phyloP scores from a whole-genome alignment of 2,888 invertebrate genomes.

The Aporophyla lueneburgensis region DNA sequence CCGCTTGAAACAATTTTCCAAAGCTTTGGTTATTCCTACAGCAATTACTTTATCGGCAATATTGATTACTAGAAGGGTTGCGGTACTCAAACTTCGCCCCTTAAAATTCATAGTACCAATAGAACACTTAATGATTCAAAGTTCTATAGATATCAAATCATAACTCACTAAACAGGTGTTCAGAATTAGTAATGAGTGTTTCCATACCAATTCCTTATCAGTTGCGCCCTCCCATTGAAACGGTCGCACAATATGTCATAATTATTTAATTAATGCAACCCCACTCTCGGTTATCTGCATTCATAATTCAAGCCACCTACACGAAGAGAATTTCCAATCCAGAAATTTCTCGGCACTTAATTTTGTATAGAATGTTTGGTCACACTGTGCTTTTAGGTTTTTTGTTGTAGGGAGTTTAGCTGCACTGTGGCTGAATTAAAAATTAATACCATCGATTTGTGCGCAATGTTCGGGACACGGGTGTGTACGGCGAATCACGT shows the following conservation, averaged over 20 bases:
- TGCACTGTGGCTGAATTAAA: conserved; percentile 70
- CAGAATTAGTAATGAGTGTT: conserved; percentile 79
- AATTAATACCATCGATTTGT: conserved; percentile 73
- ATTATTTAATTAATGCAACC: conserved; percentile 90
- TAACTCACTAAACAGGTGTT: conserved; percentile 72
- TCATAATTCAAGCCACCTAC: conserved; percentile 83
- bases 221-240: conserved; percentile 84
- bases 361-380: conserved; percentile 27
- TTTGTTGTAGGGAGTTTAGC: background rate
- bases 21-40: background rate
- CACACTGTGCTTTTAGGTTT: conserved; percentile 31
- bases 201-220: conserved; percentile 82
- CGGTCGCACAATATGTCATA: conserved; percentile 89
- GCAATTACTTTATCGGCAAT: background rate
- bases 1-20: too few relatives aligned
- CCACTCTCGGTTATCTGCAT: conserved; percentile 80
- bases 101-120: conserved; percentile 47
- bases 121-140: conserved; percentile 59
- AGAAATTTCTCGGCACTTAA: conserved; percentile 49
- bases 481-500: conserved; percentile 69
- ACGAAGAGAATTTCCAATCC: conserved; percentile 64
- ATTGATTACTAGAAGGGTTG: conserved; percentile 10
- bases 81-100: conserved; percentile 15
- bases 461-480: conserved; percentile 54
- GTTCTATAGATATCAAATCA: conserved; percentile 61